These are phyloP conservation scores for Saccostrea cuccullata DNA, from an alignment of 1,140 invertebrate species.

Conservation along the genomic window DNA sequence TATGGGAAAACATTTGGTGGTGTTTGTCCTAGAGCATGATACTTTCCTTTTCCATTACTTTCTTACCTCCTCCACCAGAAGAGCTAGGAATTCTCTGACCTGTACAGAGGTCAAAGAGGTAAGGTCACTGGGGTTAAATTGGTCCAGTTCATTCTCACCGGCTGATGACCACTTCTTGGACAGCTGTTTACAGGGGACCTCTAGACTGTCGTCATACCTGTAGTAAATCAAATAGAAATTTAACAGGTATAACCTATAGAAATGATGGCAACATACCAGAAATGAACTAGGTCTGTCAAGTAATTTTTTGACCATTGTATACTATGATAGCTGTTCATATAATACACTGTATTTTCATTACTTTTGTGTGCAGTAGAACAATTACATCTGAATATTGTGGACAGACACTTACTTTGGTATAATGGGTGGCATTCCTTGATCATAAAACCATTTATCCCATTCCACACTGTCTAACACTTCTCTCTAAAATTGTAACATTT, in stretches of 20 bases:
- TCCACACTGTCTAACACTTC: constrained; percentile 82
- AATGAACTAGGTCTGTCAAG: too few relatives aligned
- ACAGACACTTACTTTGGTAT: constrained; percentile 85
- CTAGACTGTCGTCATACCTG: constrained; percentile 86
- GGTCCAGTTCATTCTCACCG: constrained; percentile 74
- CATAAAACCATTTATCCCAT: constrained; percentile 91
- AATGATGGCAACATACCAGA: not conserved
- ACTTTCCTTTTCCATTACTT: not conserved
- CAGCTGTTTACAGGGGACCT: constrained; percentile 83
- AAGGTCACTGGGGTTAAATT: constrained; percentile 81
- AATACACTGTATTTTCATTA: not conserved
- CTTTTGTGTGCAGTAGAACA: not conserved
- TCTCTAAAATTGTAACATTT: constrained; percentile 36
- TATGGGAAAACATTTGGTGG: too few relatives aligned
- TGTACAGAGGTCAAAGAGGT: constrained; percentile 84
- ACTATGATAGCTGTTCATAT: too few relatives aligned
- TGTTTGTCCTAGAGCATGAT: too few relatives aligned
- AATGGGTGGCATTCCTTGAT: constrained; percentile 90
- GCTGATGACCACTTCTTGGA: constrained; percentile 81
- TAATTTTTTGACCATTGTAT: too few relatives aligned
- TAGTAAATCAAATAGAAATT: constrained; percentile 20
- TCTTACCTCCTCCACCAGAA: constrained; percentile 82
- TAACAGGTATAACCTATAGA: not conserved
- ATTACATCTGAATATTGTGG: not conserved
- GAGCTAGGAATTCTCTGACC: constrained; percentile 86